Evolutionary conservation across 2,797 vertebrate species (phyloP), one percentile per base, ranked within the genome.

Genomic region (Characodon lateralis): DNA sequence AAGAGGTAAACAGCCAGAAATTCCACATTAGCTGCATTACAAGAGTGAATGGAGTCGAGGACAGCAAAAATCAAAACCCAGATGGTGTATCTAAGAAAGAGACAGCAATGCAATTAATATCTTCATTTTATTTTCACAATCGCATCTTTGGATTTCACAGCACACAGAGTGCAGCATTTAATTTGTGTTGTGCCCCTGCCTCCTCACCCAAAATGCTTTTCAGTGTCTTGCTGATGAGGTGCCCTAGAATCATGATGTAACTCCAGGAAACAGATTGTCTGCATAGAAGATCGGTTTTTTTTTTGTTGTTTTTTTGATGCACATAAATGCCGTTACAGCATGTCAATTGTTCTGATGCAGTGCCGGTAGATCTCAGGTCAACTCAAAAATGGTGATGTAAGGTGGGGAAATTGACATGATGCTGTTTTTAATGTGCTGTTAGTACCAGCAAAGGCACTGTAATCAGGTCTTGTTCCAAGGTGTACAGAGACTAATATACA

Each of bases 191-290:
- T 41, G 7, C 31, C 72, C 39, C 79, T n/a, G 24, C 74, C 71
- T 82, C 46, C 43, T 6, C 28, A 50, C 72, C 53, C 53, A 13
- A 7, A 78, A 43, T n/a, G 2, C 71, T 74, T 71, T 65, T 69
- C 1, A 46, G 59, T 66, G 61, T 85, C 55, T 71, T 73, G 72
- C 75, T 83, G 74, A 82, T 55, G 3, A 76, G 58, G 79, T 71
- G 65, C 71, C 77, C 87, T 76, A 56, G 78, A 88, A 87, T 83
- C 80, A 85, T 94, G 92, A 94, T 92, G 92, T 86, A 94, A 94
- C 84, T 77, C 71, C 43, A 12, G 80, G 91, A 93, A 94, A 93
- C 80, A 0, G 72, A 83, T 84, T 86, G 88, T 69, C 24, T 13
- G 1, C 82, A 81, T 76, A 80, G 53, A 87, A 82, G 85, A 85